Percentiles rank a stretch among this genome's conserved stretches.
These are phyloP conservation scores for Microctonus aethiopoides DNA, from an alignment of 2,888 invertebrate genomes.

Conservation along the genomic window DNA sequence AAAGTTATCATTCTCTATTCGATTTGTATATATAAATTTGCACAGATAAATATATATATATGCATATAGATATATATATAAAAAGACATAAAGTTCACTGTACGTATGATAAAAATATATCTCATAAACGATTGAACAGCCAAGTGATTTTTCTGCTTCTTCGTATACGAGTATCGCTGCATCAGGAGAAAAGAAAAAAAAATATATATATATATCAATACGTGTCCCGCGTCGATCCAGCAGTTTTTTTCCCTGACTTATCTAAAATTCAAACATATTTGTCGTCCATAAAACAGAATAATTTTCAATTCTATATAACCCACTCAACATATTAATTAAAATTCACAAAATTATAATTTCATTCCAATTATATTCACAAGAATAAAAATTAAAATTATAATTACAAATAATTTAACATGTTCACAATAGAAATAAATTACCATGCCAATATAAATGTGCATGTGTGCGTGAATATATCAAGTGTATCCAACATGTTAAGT, in stretches of 20 bases:
- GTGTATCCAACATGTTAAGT: not conserved
- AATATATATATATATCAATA: not conserved
- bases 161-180: constrained; percentile 17
- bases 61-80: not conserved
- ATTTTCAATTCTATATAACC: not conserved
- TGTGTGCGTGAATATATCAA: not conserved
- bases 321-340: no score
- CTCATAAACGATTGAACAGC: constrained; percentile 17
- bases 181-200: constrained; percentile 18
- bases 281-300: not conserved
- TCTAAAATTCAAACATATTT: not conserved
- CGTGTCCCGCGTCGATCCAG: constrained; percentile 1
- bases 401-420: not conserved
- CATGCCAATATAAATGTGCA: not conserved
- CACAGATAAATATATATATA: not conserved
- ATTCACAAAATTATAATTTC: not conserved
- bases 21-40: not conserved
- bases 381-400: not conserved
- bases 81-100: not conserved
- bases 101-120: not conserved
- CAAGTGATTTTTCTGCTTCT: constrained; percentile 12
- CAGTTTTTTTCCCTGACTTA: not conserved
- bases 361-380: not conserved
- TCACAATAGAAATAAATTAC: not conserved
- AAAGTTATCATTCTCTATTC: constrained; percentile 20